Evolutionary conservation across 1,140 invertebrate species (phyloP).

Genomic region (Ladona fulva): DNA sequence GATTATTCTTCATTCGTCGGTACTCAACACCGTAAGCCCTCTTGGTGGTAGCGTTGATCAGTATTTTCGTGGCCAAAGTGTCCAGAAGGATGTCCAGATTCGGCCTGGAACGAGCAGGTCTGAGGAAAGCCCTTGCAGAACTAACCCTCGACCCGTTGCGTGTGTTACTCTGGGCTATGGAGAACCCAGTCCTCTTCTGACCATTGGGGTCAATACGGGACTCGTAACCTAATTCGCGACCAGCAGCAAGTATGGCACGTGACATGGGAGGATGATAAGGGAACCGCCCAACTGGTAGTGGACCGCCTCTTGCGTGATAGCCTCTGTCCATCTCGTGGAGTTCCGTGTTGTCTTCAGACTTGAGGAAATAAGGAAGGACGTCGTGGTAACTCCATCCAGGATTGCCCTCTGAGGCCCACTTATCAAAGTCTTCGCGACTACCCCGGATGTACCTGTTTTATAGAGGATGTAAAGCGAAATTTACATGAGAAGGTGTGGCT

Average conservation of each 20-base stretch:
- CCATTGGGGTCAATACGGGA: slow-evolving; percentile 64
- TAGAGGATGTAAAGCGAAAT: too few species aligned
- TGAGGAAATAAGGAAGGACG: slow-evolving; percentile 78
- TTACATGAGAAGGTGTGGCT: too few species aligned
- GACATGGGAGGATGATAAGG: slow-evolving; percentile 79
- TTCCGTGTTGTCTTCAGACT: slow-evolving; percentile 75
- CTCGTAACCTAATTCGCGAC: slow-evolving; percentile 58
- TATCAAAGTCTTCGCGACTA: slow-evolving; percentile 79
- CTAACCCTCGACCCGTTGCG: slow-evolving; percentile 79
- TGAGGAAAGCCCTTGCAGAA: slow-evolving; percentile 62
- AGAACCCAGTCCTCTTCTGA: slow-evolving; percentile 63
- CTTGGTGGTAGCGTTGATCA: slow-evolving; percentile 59
- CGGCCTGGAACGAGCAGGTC: slow-evolving; percentile 60
- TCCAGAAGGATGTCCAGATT: slow-evolving; percentile 72
- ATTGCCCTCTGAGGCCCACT: slow-evolving; percentile 79
- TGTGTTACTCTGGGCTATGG: slow-evolving; percentile 78
- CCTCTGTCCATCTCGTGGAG: slow-evolving; percentile 59
- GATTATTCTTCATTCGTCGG: slow-evolving; percentile 32
- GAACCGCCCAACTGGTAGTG: slow-evolving; percentile 69
- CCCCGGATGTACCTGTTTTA: slow-evolving; percentile 68
- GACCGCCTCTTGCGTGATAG: slow-evolving; percentile 67
- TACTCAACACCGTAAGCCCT: slow-evolving; percentile 60
- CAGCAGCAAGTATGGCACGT: slow-evolving; percentile 72
- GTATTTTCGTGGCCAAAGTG: slow-evolving; percentile 57
- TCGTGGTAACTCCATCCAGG: slow-evolving; percentile 85